Base-by-base conservation (phyloP, 1,140 invertebrate species). In the Choristoneura fumiferana region DNA sequence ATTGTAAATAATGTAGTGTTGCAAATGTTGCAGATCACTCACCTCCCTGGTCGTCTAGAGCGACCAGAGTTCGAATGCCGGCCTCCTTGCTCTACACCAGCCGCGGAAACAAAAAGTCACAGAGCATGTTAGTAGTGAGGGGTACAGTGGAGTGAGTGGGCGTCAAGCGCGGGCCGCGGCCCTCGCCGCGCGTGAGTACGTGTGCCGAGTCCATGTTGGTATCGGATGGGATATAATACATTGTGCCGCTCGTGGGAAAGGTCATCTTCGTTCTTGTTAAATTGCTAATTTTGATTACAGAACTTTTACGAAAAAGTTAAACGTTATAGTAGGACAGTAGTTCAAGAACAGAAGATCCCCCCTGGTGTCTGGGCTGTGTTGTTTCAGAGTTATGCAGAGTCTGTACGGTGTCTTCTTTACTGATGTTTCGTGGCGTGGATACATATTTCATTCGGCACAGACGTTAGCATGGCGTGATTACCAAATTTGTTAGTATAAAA, bases 21-120 rank as follows among this genome's bases (percentile, higher is more conserved):
- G 78, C 76, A 87, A 88, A 78, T 73, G 80, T 81, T 83, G 82
- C 77, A 83, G 85, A 89, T 91, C 91, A 96, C 95, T 97, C 95
- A 98, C 97, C 97, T 96, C 97, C 97, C 95, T 99, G 98, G 94
- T 98, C 97, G 92, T 99, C 98, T 92, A 99, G 94, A 92, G 97
- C 97, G 91, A 98, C 97, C 94, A 99, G 94, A 92, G 97, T 98
- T 90, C 97, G 96, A 93, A 99, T 98, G 91, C 97, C 98, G 90
- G 97, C 97, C 94, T 99, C 98, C 95, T 99, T 99, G 94, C 97
- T 98, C 97, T 98, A 94, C 90, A 49, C 92, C 92, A 91, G 93
- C 93, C 93, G 91, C 92, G 92, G 92, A 91, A 90, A 92, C 90
- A 94, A 94, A 92, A 92, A 93, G 84, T 89, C 84, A 88, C 77